These are phyloP conservation scores for Theonella swinhoei DNA, from an alignment of 37 sponge, comb jelly and placozoan genomes.

Conservation along the genomic window DNA sequence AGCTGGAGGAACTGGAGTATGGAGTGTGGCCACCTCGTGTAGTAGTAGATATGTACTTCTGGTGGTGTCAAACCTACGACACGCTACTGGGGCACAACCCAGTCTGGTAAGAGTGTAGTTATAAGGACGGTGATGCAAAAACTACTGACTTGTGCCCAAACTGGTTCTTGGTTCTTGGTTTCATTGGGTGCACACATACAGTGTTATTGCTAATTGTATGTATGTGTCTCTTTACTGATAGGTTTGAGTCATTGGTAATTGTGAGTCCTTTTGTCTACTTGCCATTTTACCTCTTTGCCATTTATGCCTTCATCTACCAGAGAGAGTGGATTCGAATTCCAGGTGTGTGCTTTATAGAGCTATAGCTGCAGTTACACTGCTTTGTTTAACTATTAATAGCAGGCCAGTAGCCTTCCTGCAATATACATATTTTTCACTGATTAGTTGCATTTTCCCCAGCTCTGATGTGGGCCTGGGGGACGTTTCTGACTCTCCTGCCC, in stretches of 20 bases:
- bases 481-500: slow-evolving; percentile 68
- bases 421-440: not conserved
- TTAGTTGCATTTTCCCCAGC: slow-evolving; percentile 30
- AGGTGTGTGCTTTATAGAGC: slow-evolving; percentile 61
- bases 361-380: not conserved
- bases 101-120: slow-evolving; percentile 83
- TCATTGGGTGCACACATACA: too few species aligned
- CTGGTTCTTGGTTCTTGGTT: too few species aligned
- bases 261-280: slow-evolving; percentile 81
- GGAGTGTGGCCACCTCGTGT: slow-evolving; percentile 76
- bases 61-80: slow-evolving; percentile 89
- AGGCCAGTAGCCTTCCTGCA: not conserved
- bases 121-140: too few species aligned
- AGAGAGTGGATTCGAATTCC: slow-evolving; percentile 89
- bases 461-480: slow-evolving; percentile 82
- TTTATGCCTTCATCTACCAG: slow-evolving; percentile 81
- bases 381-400: too few species aligned
- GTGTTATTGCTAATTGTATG: too few species aligned
- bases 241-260: slow-evolving; percentile 75
- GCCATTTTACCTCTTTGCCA: slow-evolving; percentile 80
- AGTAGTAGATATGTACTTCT: slow-evolving; percentile 49
- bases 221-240: too few species aligned
- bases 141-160: too few species aligned
- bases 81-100: slow-evolving; percentile 76
- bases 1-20: slow-evolving; percentile 27